Conservation (phyloP, 2,888 invertebrate species). For the Idaea straminata region DNA sequence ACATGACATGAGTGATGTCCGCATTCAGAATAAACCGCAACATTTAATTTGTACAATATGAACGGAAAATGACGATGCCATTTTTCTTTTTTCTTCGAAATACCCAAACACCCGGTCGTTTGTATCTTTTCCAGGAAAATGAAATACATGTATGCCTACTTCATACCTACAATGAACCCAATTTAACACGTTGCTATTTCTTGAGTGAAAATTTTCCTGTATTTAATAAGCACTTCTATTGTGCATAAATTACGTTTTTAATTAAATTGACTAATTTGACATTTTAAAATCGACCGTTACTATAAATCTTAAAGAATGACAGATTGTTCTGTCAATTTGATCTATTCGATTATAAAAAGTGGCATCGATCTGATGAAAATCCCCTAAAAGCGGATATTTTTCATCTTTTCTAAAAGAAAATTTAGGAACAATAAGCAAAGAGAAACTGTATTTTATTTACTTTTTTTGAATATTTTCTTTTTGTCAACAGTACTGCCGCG, state of each 20-base stretch:
- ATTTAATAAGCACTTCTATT: too few species aligned
- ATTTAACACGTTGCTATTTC: not conserved
- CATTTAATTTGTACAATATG: not conserved
- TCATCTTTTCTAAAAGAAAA: too few species aligned
- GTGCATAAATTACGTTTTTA: too few species aligned
- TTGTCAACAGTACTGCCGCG: conserved; percentile 90
- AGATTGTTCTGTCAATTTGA: too few species aligned
- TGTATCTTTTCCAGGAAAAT: not conserved
- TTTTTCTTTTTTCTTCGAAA: not conserved
- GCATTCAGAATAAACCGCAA: not conserved
- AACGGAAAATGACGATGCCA: not conserved
- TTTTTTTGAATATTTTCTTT: conserved; percentile 3
- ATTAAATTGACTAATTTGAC: too few species aligned
- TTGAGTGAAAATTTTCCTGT: not conserved
- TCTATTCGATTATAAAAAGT: too few species aligned
- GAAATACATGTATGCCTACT: not conserved
- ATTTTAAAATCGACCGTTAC: too few species aligned
- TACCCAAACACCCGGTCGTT: not conserved
- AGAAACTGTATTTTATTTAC: too few species aligned
- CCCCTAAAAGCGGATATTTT: too few species aligned
- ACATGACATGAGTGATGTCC: conserved; percentile 1
- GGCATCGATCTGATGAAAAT: too few species aligned
- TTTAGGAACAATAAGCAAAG: too few species aligned
- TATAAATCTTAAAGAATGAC: too few species aligned
- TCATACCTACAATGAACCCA: not conserved